A percentile compares a stretch with the other conserved stretches of the same genome.
phyloP scores from a whole-genome alignment of 92 coral and sea anemone species.

The Muricea muricata region DNA sequence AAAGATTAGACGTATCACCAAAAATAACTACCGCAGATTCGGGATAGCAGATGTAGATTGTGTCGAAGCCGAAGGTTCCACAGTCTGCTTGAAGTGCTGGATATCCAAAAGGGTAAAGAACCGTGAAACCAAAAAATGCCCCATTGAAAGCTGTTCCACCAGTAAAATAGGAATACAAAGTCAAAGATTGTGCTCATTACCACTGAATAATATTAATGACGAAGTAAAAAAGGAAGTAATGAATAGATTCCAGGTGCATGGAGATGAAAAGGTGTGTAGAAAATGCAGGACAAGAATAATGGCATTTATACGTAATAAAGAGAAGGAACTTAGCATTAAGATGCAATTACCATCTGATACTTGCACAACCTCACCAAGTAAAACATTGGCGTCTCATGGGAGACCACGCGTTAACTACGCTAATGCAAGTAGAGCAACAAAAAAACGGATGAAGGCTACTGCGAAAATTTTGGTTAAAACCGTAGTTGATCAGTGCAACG shows the following conservation, averaged over 20 bases:
- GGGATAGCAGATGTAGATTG: neutral
- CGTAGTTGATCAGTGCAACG: neutral
- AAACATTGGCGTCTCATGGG: neutral
- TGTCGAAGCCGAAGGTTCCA: neutral
- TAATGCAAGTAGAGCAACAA: conserved; percentile 18
- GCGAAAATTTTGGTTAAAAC: neutral
- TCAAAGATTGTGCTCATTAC: neutral
- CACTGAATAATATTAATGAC: conserved; percentile 8
- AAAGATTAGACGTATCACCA: neutral
- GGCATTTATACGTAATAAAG: neutral
- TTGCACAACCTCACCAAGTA: neutral
- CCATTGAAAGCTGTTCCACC: neutral
- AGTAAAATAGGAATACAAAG: conserved; percentile 14
- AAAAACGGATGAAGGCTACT: conserved; percentile 19
- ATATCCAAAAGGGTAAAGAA: neutral
- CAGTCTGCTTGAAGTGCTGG: conserved; percentile 1
- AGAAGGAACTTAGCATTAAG: neutral
- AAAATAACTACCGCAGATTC: conserved; percentile 8
- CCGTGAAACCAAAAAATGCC: conserved; percentile 1
- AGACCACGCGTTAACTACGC: conserved; percentile 11
- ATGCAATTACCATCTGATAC: neutral
- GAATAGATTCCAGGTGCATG: neutral
- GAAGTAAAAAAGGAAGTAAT: neutral
- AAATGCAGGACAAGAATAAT: conserved; percentile 10
- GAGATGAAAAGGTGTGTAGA: conserved; percentile 20